phyloP scores from a whole-genome alignment of 2,113 vertebrate species.

The Phyllostomus hastatus region DNA sequence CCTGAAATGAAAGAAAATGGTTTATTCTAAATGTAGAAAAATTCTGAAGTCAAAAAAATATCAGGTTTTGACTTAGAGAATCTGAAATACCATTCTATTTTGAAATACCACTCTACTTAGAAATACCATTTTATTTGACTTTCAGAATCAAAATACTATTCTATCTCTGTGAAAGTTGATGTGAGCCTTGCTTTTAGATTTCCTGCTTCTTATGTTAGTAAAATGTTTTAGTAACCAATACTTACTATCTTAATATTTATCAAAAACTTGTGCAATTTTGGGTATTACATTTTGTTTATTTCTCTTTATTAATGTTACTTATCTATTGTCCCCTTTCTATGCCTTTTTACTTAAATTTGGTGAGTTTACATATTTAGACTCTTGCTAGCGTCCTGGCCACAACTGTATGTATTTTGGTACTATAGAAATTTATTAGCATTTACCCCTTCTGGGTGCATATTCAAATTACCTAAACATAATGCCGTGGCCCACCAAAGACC shows the following conservation, averaged over 20 bases:
- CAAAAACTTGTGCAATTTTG: not conserved
- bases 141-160: conserved; percentile 11
- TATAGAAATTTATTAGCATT: not conserved
- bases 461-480: not conserved
- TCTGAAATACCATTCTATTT: not conserved
- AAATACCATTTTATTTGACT: not conserved
- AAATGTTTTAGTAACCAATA: not conserved
- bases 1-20: not conserved
- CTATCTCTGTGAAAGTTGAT: conserved; percentile 10
- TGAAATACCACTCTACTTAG: not conserved
- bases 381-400: not conserved
- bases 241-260: not conserved
- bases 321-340: not conserved
- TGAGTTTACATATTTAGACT: not conserved
- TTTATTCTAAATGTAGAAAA: conserved; percentile 45
- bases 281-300: not conserved
- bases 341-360: conserved; percentile 30
- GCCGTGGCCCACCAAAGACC: not conserved
- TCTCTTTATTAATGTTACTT: not conserved
- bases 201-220: not conserved
- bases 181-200: not conserved
- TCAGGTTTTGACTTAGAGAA: not conserved
- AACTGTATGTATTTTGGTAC: not conserved
- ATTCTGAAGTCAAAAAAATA: not conserved
- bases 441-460: not conserved